Percentiles rank a stretch among this genome's conserved stretches.
Conservation (phyloP, 2,888 invertebrate species). For the Andrena trimmerana region DNA sequence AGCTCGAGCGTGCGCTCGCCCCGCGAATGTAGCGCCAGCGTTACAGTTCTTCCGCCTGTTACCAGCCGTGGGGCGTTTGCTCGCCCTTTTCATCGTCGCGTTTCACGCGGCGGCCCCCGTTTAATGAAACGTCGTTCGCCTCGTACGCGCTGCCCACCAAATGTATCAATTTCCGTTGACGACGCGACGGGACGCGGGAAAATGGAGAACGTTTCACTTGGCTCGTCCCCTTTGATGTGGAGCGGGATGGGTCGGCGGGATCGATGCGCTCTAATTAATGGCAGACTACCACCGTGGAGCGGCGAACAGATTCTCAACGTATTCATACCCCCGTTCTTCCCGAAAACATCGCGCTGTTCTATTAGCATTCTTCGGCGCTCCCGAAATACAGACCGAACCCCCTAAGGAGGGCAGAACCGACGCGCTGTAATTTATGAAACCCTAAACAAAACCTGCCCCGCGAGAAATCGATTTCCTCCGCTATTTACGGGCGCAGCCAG, state of each 20-base stretch:
- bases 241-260: neutral
- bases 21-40: constrained; percentile 26
- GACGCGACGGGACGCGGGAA: neutral
- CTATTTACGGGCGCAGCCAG: constrained; percentile 16
- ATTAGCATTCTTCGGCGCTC: neutral
- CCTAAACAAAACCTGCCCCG: neutral
- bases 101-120: constrained; percentile 22
- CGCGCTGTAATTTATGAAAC: neutral
- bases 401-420: neutral
- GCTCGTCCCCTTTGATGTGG: constrained; percentile 21
- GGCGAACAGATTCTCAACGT: no score
- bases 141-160: constrained; percentile 26
- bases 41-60: constrained; percentile 20
- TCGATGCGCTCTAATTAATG: constrained; percentile 17
- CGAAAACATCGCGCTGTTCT: no score
- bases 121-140: constrained; percentile 39
- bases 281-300: constrained; percentile 2
- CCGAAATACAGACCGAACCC: neutral
- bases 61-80: neutral
- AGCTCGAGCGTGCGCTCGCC: neutral
- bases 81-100: constrained; percentile 20
- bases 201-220: constrained; percentile 2
- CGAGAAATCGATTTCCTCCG: constrained; percentile 27
- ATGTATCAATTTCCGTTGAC: constrained; percentile 48
- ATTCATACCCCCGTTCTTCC: no score